These are phyloP conservation scores for Magallana gigas DNA, from an alignment of 1,140 invertebrate genomes.

Conservation along the genomic window DNA sequence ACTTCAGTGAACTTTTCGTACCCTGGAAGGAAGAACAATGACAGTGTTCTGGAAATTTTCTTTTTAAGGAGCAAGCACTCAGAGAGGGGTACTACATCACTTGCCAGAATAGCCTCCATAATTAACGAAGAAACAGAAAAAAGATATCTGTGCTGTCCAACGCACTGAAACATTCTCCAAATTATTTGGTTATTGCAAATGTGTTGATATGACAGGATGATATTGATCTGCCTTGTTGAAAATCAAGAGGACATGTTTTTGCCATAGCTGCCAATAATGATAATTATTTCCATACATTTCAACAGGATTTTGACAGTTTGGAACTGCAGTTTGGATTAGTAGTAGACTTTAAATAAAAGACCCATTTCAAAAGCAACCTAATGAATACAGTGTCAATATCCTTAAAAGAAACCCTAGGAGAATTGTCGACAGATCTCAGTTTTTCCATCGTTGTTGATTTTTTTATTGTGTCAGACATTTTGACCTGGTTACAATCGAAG, in stretches of 20 bases:
- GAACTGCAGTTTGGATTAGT: slow-evolving; percentile 13
- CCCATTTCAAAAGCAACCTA: background rate
- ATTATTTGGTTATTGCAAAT: background rate
- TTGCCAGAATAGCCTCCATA: background rate
- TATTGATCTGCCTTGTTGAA: slow-evolving; percentile 33
- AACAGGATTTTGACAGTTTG: slow-evolving; percentile 28
- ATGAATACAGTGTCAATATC: background rate
- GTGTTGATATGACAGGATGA: slow-evolving; percentile 18
- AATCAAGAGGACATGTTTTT: background rate
- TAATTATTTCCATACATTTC: background rate
- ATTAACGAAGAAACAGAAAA: background rate
- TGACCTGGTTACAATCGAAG: background rate
- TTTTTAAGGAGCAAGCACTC: background rate
- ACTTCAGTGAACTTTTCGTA: background rate
- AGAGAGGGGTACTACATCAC: background rate
- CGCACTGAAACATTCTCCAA: too few species aligned
- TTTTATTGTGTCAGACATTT: slow-evolving; percentile 1
- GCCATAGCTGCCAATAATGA: background rate
- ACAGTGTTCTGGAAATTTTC: background rate
- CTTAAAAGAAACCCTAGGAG: background rate
- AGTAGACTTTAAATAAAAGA: background rate
- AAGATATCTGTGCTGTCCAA: too few species aligned
- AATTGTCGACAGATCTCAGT: too few species aligned
- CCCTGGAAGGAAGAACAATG: background rate
- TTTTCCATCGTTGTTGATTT: too few species aligned